Percentiles rank a stretch among this genome's conserved stretches.
These are phyloP conservation scores for Patiria miniata DNA, from an alignment of 35 echinoderm and acorn worm genomes.

Conservation along the genomic window DNA sequence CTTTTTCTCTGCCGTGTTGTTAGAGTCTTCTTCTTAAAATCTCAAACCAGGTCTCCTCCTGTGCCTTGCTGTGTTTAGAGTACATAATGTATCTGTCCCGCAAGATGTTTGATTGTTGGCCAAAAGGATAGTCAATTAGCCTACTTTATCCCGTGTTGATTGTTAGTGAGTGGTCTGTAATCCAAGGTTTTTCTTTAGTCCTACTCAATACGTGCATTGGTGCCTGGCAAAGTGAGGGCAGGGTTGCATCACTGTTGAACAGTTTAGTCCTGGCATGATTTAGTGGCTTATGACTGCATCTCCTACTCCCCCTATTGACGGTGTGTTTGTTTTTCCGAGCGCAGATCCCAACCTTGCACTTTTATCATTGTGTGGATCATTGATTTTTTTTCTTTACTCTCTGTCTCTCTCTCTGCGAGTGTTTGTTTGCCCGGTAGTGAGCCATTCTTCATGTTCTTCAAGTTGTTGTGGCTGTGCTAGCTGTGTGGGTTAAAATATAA, in stretches of 20 bases:
- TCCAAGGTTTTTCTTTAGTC: neutral
- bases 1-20: neutral
- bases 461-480: too few relatives aligned
- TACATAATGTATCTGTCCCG: neutral
- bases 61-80: neutral
- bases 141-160: neutral
- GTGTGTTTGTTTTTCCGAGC: neutral
- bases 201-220: neutral
- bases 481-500: neutral
- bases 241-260: neutral
- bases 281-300: neutral
- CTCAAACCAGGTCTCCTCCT: neutral
- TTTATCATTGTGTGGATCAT: neutral
- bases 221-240: neutral
- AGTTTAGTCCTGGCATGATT: neutral
- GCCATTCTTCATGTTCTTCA: too few relatives aligned
- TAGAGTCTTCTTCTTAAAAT: neutral
- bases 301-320: too few relatives aligned
- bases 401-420: too few relatives aligned
- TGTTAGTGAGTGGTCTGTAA: neutral
- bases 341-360: neutral
- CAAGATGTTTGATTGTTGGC: neutral
- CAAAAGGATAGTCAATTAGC: neutral
- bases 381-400: conserved; percentile 6
- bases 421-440: too few relatives aligned